Evolutionary conservation across 2,888 invertebrate genomes (phyloP).

Genomic region (Antheraea assamensis): DNA sequence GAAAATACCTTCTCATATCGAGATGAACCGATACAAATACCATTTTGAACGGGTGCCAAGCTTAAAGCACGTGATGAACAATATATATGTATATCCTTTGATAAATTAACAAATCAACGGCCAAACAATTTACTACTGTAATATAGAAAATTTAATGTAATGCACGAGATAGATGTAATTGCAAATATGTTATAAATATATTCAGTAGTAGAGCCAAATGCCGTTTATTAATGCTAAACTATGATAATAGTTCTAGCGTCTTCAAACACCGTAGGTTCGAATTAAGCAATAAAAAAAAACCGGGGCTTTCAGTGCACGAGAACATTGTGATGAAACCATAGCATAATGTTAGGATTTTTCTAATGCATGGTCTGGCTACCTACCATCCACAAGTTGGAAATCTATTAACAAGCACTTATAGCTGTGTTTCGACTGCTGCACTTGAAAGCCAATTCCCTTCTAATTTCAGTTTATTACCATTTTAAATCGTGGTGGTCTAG

Average conservation of each 20-base stretch:
- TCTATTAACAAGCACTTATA: neutral
- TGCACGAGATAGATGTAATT: neutral
- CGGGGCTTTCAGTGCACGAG: too few relatives aligned
- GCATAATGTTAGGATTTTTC: too few relatives aligned
- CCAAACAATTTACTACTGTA: neutral
- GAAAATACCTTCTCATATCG: neutral
- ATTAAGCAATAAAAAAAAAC: too few relatives aligned
- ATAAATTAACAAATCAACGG: neutral
- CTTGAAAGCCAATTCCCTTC: neutral
- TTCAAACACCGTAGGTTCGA: too few relatives aligned
- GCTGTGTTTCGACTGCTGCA: neutral
- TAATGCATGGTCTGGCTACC: too few relatives aligned
- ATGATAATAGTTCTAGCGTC: too few relatives aligned
- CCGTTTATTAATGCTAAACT: neutral
- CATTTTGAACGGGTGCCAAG: neutral
- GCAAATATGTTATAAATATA: neutral
- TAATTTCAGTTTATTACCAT: neutral
- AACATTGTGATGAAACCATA: too few relatives aligned
- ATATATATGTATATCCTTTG: neutral
- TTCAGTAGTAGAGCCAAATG: neutral
- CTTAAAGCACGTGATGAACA: constrained; percentile 3
- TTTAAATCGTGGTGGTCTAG: too few relatives aligned
- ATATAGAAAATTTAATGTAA: constrained; percentile 1
- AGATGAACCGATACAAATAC: neutral
- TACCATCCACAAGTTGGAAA: too few relatives aligned